These are phyloP conservation scores for Cyclargus thomasi DNA, from an alignment of 1,140 invertebrate species.

Conservation along the genomic window DNA sequence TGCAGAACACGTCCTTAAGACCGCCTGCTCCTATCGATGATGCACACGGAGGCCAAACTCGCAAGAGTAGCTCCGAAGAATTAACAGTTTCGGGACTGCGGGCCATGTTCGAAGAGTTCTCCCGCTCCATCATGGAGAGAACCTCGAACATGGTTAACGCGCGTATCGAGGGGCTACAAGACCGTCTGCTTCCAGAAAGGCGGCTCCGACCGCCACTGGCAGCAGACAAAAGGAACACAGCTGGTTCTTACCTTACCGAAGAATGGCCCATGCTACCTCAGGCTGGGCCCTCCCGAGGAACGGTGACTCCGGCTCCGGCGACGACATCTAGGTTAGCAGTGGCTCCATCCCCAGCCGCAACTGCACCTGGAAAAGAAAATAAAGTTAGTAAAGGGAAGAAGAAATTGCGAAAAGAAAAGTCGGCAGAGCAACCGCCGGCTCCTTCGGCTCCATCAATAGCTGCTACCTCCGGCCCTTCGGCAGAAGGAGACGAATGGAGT, in stretches of 20 bases:
- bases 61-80: no score
- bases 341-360: neutral
- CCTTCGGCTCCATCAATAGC: no score
- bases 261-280: no score
- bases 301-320: no score
- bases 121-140: neutral
- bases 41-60: neutral
- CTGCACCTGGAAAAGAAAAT: neutral
- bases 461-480: neutral
- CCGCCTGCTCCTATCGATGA: neutral
- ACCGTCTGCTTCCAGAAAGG: slow-evolving; percentile 2
- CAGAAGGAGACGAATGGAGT: neutral
- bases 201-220: slow-evolving; percentile 11
- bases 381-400: neutral
- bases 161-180: neutral
- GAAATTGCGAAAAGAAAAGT: neutral
- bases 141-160: neutral
- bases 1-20: neutral
- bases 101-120: neutral
- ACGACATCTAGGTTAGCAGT: neutral
- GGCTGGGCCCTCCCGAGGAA: no score
- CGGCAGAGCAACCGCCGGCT: neutral
- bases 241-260: no score
- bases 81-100: neutral
- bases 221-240: neutral